Conservation (phyloP, 2,113 vertebrate genomes). For the Oceanodroma tethys region DNA sequence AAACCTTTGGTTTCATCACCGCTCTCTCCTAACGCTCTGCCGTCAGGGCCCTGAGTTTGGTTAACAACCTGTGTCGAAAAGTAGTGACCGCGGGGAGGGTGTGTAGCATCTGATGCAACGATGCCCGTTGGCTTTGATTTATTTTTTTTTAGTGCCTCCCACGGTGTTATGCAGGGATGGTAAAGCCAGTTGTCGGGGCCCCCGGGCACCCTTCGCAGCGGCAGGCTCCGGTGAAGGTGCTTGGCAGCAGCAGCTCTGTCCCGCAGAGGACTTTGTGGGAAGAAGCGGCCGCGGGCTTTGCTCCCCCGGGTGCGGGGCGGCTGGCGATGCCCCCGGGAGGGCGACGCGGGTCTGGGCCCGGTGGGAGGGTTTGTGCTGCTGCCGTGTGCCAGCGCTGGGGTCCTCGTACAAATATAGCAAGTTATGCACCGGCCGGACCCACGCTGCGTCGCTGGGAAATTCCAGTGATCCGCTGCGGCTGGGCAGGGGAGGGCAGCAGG, state of each 20-base stretch:
- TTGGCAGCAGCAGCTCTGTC: accelerated
- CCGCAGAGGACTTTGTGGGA: accelerated
- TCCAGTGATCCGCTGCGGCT: not conserved
- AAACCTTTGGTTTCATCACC: not conserved
- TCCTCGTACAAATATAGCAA: not conserved
- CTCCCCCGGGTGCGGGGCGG: accelerated
- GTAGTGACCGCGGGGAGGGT: not conserved
- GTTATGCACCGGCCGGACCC: not conserved
- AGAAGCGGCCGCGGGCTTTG: not conserved
- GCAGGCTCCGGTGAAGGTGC: accelerated
- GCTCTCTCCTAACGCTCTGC: not conserved
- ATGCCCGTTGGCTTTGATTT: not conserved
- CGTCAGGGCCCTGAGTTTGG: accelerated
- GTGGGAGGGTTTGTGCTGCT: not conserved
- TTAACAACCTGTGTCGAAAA: not conserved
- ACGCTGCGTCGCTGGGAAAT: not conserved
- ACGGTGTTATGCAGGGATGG: not conserved
- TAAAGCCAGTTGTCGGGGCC: accelerated
- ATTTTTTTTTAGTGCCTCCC: not conserved
- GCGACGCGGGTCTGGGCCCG: accelerated
- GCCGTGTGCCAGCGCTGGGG: not conserved
- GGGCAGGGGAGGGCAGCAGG: not conserved
- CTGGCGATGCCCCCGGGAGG: not conserved
- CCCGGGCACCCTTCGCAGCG: not conserved
- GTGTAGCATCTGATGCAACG: not conserved